Evolutionary conservation across 2,113 vertebrate genomes (phyloP), one percentile per base, ranked within the genome.

Genomic region (Peromyscus maniculatus): DNA sequence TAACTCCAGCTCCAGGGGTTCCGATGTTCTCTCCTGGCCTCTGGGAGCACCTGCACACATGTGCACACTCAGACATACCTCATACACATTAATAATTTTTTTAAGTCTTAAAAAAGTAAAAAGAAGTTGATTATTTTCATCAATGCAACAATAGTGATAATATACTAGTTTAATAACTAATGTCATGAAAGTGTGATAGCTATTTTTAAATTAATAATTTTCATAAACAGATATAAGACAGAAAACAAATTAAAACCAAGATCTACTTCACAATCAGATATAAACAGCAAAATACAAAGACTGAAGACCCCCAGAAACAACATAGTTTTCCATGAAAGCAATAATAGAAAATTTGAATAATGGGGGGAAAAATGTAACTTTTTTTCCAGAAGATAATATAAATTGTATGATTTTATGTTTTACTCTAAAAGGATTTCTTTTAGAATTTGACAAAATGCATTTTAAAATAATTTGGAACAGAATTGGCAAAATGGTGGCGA

Each of bases 141-240:
- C 78, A 43, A 92, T 52, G 36, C 49, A 89, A 64, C 74, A 93
- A 59, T 67, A 88, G n/a, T 26, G 52, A 28, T 84, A 84, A 93
- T 67, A 92, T 21, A 39, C 69, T 96, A 77, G 26, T 88, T 97
- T 72, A 95, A 72, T 83, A 94, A 87, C 67, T 88, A 69, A 28
- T 75, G 55, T n/a, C 24, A 71, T 79, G 21, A n/a, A 31, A 66
- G 71, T 64, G 62, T 46, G 16, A 17, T 78, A 89, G 71, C 36
- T 90, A 93, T 83, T 93, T 94, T 75, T 36, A 87, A 93, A 94
- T 78, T 93, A 95, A 36, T 95, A 90, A 49, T 59, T 94, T 95
- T 94, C 31, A 62, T 78, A 87, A 97, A 22, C 87, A 94, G 89
- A 64, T 94, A 36, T 52, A 91, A 69, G 69, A 75, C 6, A 96